Evolutionary conservation across 2,797 vertebrate species (phyloP).

Genomic region (Rhabdophis nuchalis): DNA sequence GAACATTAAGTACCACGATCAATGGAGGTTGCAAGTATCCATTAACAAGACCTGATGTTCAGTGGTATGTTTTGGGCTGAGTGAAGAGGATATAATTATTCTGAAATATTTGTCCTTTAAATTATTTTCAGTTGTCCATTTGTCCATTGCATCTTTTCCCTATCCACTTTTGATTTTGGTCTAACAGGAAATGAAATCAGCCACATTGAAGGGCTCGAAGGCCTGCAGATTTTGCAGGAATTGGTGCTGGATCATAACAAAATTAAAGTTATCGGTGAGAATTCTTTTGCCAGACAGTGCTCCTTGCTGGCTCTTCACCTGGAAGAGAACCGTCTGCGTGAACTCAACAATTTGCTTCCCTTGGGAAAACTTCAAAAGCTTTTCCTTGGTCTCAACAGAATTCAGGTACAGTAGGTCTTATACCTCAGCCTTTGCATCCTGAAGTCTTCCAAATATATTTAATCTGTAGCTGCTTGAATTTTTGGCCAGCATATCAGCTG

Average conservation of each 20-base stretch:
- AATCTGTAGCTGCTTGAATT: neutral
- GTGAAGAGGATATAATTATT: neutral
- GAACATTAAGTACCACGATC: neutral
- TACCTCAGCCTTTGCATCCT: neutral
- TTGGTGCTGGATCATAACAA: constrained; percentile 82
- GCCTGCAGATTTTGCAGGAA: constrained; percentile 75
- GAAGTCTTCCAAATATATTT: neutral
- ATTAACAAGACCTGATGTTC: neutral
- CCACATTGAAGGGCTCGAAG: constrained; percentile 83
- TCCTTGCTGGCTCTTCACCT: constrained; percentile 76
- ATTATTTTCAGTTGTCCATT: neutral
- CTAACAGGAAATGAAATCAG: constrained; percentile 81
- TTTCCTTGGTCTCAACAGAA: constrained; percentile 81
- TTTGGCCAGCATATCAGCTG: neutral
- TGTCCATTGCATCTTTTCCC: neutral
- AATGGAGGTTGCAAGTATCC: neutral
- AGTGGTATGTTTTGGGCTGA: neutral
- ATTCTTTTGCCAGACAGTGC: constrained; percentile 75
- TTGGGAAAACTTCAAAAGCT: constrained; percentile 79
- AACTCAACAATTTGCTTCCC: constrained; percentile 76
- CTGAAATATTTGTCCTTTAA: neutral
- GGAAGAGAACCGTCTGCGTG: constrained; percentile 80
- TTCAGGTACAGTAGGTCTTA: constrained; percentile 74
- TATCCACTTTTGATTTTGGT: constrained; percentile 23
- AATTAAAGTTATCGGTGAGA: constrained; percentile 75